Conservation (phyloP, 2,797 vertebrate genomes). For the Manis crassicaudata region DNA sequence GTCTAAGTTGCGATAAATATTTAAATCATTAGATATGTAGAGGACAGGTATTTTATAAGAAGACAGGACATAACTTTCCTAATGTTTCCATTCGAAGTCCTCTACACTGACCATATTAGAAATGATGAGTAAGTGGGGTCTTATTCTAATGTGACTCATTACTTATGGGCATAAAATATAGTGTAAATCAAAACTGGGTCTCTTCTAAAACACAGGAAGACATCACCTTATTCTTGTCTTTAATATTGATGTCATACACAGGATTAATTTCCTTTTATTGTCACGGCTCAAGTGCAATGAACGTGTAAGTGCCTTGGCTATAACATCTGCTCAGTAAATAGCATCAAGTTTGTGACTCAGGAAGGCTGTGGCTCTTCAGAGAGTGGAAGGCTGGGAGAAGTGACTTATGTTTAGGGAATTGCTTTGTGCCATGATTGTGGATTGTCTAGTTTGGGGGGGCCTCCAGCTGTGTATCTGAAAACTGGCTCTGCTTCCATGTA, state of each 20-base stretch:
- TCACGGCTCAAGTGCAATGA: not conserved
- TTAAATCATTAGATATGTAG: not conserved
- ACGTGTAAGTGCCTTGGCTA: not conserved
- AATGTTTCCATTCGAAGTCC: not conserved
- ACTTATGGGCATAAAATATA: not conserved
- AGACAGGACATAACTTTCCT: not conserved
- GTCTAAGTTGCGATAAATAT: not conserved
- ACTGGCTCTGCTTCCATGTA: not conserved
- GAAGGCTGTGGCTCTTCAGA: not conserved
- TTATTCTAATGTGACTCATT: not conserved
- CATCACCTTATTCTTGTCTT: not conserved
- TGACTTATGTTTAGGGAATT: not conserved
- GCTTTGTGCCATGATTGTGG: not conserved
- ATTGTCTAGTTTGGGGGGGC: not conserved
- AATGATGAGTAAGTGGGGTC: not conserved
- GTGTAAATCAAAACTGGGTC: not conserved
- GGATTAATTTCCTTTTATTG: not conserved
- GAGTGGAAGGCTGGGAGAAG: not conserved
- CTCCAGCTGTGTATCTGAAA: not conserved
- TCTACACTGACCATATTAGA: slow-evolving; percentile 21
- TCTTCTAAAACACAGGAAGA: not conserved
- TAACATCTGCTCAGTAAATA: not conserved
- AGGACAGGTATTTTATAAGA: not conserved
- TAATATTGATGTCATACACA: not conserved
- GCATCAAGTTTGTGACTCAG: not conserved